These are phyloP conservation scores for Andricus quercusramuli DNA, from an alignment of 2,888 invertebrate genomes.

Conservation along the genomic window DNA sequence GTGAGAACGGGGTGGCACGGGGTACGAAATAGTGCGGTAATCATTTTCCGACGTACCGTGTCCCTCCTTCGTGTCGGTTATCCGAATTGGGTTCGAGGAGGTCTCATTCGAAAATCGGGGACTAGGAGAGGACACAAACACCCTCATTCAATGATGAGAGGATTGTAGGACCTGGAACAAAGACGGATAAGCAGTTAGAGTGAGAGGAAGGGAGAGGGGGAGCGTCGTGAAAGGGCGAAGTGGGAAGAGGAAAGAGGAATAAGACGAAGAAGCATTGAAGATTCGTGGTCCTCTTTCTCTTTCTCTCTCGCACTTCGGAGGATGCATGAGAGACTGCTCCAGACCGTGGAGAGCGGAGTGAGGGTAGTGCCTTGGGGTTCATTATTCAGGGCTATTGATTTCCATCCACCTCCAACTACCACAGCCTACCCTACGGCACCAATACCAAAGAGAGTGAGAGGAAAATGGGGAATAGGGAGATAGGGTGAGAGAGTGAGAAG, in stretches of 20 bases:
- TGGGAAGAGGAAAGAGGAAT: constrained; percentile 25
- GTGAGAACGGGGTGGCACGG: constrained; percentile 49
- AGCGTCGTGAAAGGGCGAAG: constrained; percentile 28
- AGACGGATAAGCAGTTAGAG: constrained; percentile 38
- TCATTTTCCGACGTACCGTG: constrained; percentile 67
- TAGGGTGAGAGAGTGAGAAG: constrained; percentile 53
- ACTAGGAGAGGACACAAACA: constrained; percentile 71
- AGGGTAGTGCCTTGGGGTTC: constrained; percentile 66
- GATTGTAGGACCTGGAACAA: constrained; percentile 52
- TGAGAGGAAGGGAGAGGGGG: constrained; percentile 51
- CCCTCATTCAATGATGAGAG: constrained; percentile 63
- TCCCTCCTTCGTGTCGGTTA: constrained; percentile 63
- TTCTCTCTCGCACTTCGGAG: constrained; percentile 56
- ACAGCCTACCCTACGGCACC: constrained; percentile 64
- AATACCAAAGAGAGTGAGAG: constrained; percentile 65
- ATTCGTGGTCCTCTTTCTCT: constrained; percentile 64
- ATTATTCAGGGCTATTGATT: constrained; percentile 79
- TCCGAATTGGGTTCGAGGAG: constrained; percentile 69
- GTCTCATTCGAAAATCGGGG: constrained; percentile 67
- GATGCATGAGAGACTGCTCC: constrained; percentile 74
- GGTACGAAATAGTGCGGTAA: constrained; percentile 58
- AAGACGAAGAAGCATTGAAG: constrained; percentile 51
- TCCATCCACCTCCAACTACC: constrained; percentile 76
- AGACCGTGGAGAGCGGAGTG: constrained; percentile 67
- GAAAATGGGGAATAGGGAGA: constrained; percentile 56